Evolutionary conservation across 2,113 vertebrate species (phyloP).

Genomic region (Bos indicus): DNA sequence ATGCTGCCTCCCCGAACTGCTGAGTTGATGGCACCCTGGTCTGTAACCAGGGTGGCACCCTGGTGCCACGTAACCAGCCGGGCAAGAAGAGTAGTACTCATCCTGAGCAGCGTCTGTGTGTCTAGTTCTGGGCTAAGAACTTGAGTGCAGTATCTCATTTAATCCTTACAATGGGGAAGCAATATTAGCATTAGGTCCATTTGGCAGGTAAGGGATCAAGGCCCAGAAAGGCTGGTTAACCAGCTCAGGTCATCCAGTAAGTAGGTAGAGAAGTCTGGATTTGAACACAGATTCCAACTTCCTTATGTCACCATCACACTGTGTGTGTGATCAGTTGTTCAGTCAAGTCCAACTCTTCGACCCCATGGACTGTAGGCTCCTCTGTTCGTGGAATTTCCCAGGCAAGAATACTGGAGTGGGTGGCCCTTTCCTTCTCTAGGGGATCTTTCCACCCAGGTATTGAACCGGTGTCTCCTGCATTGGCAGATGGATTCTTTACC

Average conservation of each 20-base stretch:
- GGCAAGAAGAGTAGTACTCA: background rate
- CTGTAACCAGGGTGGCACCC: background rate
- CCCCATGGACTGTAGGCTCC: background rate
- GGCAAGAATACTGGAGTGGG: background rate
- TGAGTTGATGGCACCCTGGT: background rate
- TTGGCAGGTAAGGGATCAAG: background rate
- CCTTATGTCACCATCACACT: background rate
- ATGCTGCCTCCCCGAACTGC: background rate
- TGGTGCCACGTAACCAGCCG: background rate
- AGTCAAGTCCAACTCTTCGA: background rate
- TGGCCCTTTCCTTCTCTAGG: background rate
- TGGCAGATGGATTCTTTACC: background rate
- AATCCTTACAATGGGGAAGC: background rate
- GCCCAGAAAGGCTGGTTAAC: background rate
- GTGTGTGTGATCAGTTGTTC: background rate
- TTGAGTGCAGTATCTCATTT: background rate
- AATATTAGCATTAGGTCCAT: background rate
- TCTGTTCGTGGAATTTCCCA: background rate
- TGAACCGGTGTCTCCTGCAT: background rate
- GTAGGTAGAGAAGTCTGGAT: background rate
- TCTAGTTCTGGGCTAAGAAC: background rate
- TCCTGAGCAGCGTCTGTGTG: background rate
- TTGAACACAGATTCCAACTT: background rate
- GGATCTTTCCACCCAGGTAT: background rate
- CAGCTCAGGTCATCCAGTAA: background rate